Base-by-base conservation (phyloP, 2,888 invertebrate species). In the Danaus chrysippus region DNA sequence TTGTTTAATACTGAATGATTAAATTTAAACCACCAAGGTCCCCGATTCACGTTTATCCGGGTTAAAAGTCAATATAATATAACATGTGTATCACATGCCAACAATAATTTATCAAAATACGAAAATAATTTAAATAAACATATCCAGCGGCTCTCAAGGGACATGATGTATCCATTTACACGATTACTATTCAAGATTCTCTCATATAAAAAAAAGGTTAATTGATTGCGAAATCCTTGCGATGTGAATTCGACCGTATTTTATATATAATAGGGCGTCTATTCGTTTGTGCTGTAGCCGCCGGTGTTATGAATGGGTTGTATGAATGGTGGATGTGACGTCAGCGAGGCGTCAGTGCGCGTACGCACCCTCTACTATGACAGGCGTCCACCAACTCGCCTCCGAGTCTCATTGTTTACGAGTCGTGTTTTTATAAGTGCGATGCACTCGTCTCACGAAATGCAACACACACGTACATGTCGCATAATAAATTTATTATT, bases 291-390 rank as follows among this genome's bases (percentile, higher is more conserved):
- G 13, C 34, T 9, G 49, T 42, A 34, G 23, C 41, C 23, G 63
- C 46, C 58, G 59, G 66, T 75, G 78, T 84, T 77, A 86, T 87
- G 87, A 87, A 87, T 87, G 88, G 78, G 76, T 75, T 73, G 72
- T 74, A 65, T 81, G 83, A 86, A 85, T 86, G 83, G 81, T 75
- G 86, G 83, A 83, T 75, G 75, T 87, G 86, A 86, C 86, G 79
- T 85, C 79, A 84, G 46, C 46, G 46, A 46, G 68, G 68, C 70
- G 76, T 68, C 66, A 65, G 71, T 63, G 79, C 82, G 79, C 78
- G 75, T 78, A 78, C 82, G 83, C 84, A 81, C 77, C 79, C 78
- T 67, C 64, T 67, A 60, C 59, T 66, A 60, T 72, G 70, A 72
- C 73, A 75, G 74, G n/a, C 46, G 13, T 70, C 71, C 69, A 73